Evolutionary conservation across 1,140 invertebrate genomes (phyloP).

Genomic region (Elysia chlorotica): DNA sequence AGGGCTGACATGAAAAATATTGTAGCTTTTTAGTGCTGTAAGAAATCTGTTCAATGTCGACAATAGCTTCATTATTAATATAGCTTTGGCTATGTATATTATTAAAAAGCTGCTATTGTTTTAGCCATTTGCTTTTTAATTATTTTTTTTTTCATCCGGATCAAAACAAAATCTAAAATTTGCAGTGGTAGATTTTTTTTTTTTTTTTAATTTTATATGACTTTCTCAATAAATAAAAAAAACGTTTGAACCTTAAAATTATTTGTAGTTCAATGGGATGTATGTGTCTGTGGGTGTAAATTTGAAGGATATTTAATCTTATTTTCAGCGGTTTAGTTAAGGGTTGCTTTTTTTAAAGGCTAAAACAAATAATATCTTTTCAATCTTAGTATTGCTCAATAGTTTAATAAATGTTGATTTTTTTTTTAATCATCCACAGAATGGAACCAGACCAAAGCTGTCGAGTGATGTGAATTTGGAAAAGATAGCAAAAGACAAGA

Average conservation of each 20-base stretch:
- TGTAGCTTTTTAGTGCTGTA: no score
- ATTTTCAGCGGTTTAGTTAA: background rate
- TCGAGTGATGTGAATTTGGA: conserved; percentile 78
- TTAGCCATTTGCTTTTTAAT: no score
- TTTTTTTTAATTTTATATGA: background rate
- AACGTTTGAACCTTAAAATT: background rate
- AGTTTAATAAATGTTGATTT: background rate
- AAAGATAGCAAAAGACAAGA: conserved; percentile 68
- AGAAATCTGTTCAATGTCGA: no score
- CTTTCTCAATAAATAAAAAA: background rate
- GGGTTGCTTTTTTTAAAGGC: background rate
- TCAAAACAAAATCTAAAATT: background rate
- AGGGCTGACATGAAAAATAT: no score
- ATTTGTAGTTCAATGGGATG: background rate
- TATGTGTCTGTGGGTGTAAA: no score
- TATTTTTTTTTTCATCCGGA: no score
- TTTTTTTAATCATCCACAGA: conserved; percentile 62
- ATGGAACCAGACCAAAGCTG: conserved; percentile 78
- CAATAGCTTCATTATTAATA: no score
- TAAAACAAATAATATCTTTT: background rate
- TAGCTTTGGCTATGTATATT: no score
- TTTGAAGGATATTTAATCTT: background rate
- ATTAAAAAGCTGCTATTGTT: no score
- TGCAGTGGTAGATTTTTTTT: background rate
- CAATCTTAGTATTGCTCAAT: background rate